Percentiles rank a stretch among this genome's conserved stretches.
phyloP scores from a whole-genome alignment of 2,888 invertebrate species.

The Netelia virgata region DNA sequence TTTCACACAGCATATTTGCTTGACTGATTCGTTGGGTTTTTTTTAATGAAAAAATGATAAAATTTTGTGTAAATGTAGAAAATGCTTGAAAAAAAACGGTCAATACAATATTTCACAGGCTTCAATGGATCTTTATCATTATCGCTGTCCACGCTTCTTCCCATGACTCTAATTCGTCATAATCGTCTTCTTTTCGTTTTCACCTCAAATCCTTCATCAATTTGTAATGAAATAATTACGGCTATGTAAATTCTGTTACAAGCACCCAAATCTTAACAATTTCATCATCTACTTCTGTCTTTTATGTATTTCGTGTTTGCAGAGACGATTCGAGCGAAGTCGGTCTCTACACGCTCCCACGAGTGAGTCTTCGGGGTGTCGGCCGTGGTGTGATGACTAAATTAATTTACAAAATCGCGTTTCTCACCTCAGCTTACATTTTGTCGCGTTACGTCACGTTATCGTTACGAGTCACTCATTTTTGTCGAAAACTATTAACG shows the following conservation, averaged over 20 bases:
- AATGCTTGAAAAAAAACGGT: no score
- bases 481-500: neutral
- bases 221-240: slow-evolving; percentile 52
- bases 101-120: neutral
- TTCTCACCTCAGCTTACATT: neutral
- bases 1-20: no score
- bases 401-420: neutral
- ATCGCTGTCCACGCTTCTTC: slow-evolving; percentile 30
- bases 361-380: slow-evolving; percentile 60
- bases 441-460: neutral
- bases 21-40: no score
- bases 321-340: slow-evolving; percentile 72
- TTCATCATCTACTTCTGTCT: slow-evolving; percentile 10
- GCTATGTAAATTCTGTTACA: slow-evolving; percentile 46
- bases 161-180: slow-evolving; percentile 3
- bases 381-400: slow-evolving; percentile 55
- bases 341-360: slow-evolving; percentile 37
- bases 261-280: slow-evolving; percentile 11
- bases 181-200: slow-evolving; percentile 36
- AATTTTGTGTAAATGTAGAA: no score
- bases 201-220: slow-evolving; percentile 23
- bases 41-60: slow-evolving; percentile 2
- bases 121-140: slow-evolving; percentile 33
- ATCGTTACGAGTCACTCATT: neutral
- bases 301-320: slow-evolving; percentile 64